These are phyloP conservation scores for Drosophila anomalata DNA, from an alignment of 2,888 invertebrate genomes.

Conservation along the genomic window DNA sequence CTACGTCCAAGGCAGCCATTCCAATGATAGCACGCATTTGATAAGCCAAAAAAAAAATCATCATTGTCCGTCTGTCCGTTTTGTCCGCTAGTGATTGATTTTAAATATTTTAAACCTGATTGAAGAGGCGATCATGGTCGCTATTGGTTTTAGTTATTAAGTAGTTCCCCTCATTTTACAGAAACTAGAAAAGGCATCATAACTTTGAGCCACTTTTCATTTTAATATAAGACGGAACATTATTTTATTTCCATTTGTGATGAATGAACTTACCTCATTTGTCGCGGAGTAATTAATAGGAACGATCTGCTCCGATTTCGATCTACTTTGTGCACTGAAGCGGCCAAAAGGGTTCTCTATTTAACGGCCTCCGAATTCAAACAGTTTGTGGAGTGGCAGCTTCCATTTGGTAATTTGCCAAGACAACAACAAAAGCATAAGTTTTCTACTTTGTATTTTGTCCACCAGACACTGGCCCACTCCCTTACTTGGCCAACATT, in stretches of 20 bases:
- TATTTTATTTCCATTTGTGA: conserved; percentile 6
- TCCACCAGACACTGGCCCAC: conserved; percentile 51
- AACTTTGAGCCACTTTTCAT: too few relatives aligned
- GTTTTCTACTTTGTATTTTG: conserved; percentile 66
- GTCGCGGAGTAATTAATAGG: conserved; percentile 38
- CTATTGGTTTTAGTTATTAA: not conserved
- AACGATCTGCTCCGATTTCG: conserved; percentile 42
- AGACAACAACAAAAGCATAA: conserved; percentile 35
- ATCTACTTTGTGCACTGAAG: conserved; percentile 55
- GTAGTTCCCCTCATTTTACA: not conserved
- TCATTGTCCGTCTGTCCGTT: not conserved
- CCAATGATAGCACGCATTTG: conserved; percentile 33
- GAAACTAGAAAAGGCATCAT: not conserved
- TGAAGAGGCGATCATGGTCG: conserved; percentile 9
- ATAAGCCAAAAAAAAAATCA: conserved; percentile 24
- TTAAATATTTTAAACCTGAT: conserved; percentile 47
- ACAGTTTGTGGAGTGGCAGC: conserved; percentile 53
- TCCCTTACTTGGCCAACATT: conserved; percentile 25
- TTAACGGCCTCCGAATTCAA: conserved; percentile 36
- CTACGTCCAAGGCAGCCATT: conserved; percentile 4
- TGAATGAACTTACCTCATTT: conserved; percentile 21
- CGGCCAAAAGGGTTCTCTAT: conserved; percentile 23
- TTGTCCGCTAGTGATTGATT: conserved; percentile 39
- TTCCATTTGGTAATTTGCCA: conserved; percentile 73
- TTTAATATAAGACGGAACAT: too few relatives aligned